Evolutionary conservation across 2,888 invertebrate species (phyloP), one percentile per base, ranked within the genome.

Genomic region (Bhutanitis thaidina): DNA sequence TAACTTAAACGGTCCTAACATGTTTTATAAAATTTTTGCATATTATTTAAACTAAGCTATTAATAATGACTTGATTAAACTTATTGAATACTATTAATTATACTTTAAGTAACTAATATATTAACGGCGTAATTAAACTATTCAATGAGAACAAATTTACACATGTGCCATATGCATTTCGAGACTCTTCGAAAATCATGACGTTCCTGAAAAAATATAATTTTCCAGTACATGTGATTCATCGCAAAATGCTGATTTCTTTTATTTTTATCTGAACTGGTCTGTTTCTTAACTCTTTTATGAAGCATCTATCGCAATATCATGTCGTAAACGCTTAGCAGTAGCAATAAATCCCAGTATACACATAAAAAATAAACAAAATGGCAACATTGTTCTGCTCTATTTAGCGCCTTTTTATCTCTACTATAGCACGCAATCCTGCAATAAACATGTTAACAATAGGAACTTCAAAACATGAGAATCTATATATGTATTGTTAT

Each of bases 261-360:
- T 52, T 46, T 40, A 36, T 37, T 41, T 37, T 43, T 29, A 45
- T 20, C 51, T 35, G 39, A 15, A n/a, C 35, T 13, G 2, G 20
- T 20, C 20, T 12, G 43, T 51, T 46, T 46, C 46, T 41, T 30
- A 51, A 46, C 44, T 25, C 27, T 41, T 51, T 52, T 47, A 47
- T 47, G 47, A 52, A 38, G 37, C 30, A 29, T 38, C 36, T 46
- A 43, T 35, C 30, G 37, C 46, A 32, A 46, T 9, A 43, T 37
- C 32, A 25, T 45, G 52, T 47, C 47, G 47, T 47, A 47, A 52
- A 47, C 16, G 41, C 34, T 46, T 14, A 36, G 15, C 15, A 45
- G 45, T 30, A 43, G 20, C 10, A 47, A 38, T 38, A 47, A 47
- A 41, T 35, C 5, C 38, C 41, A 43, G 14, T 35, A 27, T 32